These are phyloP conservation scores for Clarias macrocephalus DNA, from an alignment of 2,113 vertebrate species.

Conservation along the genomic window DNA sequence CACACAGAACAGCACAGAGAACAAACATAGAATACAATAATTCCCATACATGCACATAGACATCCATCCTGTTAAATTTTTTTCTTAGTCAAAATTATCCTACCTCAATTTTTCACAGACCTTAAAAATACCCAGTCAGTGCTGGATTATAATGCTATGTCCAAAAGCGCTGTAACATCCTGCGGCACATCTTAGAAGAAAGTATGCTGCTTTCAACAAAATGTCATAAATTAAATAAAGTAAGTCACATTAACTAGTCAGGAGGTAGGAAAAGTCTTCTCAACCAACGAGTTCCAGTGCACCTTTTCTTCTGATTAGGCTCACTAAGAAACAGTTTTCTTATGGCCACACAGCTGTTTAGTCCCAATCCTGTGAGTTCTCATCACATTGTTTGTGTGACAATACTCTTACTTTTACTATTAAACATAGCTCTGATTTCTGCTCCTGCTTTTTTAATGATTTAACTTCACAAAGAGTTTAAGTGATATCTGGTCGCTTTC, in stretches of 20 bases:
- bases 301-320: too few relatives aligned
- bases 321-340: too few relatives aligned
- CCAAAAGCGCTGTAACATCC: background rate
- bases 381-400: too few relatives aligned
- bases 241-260: background rate
- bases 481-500: too few relatives aligned
- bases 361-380: too few relatives aligned
- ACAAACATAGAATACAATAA: background rate
- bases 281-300: background rate
- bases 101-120: background rate
- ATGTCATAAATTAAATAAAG: background rate
- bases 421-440: too few relatives aligned
- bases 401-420: too few relatives aligned
- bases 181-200: background rate
- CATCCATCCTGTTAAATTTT: background rate
- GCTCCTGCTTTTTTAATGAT: too few relatives aligned
- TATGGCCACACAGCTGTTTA: too few relatives aligned
- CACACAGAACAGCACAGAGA: conserved; percentile 31
- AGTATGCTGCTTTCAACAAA: background rate
- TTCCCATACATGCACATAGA: background rate
- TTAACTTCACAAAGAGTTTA: too few relatives aligned
- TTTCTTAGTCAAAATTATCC: background rate
- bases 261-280: background rate
- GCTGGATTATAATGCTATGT: too few relatives aligned
- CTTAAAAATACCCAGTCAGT: background rate